A percentile compares a stretch with the other conserved stretches of the same genome.
These are phyloP conservation scores for Alaudala cheleensis DNA, from an alignment of 2,113 vertebrate genomes.

Conservation along the genomic window DNA sequence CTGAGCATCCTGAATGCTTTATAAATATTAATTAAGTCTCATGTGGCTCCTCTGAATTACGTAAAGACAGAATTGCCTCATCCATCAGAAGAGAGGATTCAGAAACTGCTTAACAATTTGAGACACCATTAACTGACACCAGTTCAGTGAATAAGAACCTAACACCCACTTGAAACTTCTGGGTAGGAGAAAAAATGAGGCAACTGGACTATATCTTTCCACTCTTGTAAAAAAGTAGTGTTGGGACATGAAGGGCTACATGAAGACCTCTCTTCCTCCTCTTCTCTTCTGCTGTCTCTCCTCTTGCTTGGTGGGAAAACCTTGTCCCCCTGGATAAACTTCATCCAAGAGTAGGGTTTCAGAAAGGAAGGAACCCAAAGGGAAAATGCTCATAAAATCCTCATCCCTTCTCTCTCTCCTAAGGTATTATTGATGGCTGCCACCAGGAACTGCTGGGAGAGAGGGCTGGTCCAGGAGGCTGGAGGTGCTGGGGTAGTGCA, in stretches of 20 bases:
- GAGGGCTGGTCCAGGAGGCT: background rate
- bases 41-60: slow-evolving; percentile 45
- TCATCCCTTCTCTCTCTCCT: background rate
- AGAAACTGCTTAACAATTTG: slow-evolving; percentile 26
- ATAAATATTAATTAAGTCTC: slow-evolving; percentile 61
- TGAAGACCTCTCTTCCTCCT: background rate
- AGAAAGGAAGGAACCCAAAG: background rate
- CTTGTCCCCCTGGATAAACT: background rate
- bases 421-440: background rate
- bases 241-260: background rate
- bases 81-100: slow-evolving; percentile 27
- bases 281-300: background rate
- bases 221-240: background rate
- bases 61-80: slow-evolving; percentile 39
- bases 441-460: background rate
- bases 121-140: background rate
- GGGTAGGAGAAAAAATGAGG: background rate
- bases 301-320: background rate
- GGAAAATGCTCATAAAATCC: background rate
- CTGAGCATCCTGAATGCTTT: slow-evolving; percentile 38
- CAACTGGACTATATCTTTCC: background rate
- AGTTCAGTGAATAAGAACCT: background rate
- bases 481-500: background rate
- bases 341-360: background rate
- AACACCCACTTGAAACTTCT: background rate